Evolutionary conservation across 2,113 vertebrate genomes (phyloP).

Genomic region (Rynchops niger): DNA sequence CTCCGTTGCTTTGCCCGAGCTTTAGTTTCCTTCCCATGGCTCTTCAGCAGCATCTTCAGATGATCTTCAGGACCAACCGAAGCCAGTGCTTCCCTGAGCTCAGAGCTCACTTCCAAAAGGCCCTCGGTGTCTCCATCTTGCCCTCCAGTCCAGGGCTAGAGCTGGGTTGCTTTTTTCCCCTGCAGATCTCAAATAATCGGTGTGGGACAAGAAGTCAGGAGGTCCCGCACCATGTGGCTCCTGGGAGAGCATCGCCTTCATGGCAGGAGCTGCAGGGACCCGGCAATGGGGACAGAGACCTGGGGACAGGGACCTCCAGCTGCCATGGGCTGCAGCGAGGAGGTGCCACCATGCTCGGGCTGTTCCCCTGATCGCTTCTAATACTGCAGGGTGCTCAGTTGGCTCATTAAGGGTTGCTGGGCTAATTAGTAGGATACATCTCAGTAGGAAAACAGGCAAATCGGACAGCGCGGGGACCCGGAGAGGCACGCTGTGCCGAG

Average conservation of each 20-base stretch:
- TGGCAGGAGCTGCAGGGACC: background rate
- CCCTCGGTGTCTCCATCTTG: background rate
- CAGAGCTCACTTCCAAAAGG: background rate
- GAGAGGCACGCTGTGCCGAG: background rate
- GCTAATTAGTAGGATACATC: constrained; percentile 52
- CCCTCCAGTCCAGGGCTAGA: background rate
- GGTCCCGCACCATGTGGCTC: fast-evolving
- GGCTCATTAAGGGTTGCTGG: constrained; percentile 47
- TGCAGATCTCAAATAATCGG: background rate
- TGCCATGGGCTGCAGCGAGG: background rate
- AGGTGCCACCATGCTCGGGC: background rate
- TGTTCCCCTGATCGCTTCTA: background rate
- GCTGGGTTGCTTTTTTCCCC: background rate
- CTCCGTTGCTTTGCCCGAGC: fast-evolving
- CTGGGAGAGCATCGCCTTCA: fast-evolving
- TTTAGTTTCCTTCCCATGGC: background rate
- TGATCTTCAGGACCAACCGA: background rate
- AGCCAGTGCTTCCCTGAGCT: background rate
- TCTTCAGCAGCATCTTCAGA: background rate
- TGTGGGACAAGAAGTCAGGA: background rate
- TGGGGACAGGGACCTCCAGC: background rate
- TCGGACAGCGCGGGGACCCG: background rate
- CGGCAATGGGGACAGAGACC: background rate
- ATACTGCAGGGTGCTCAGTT: constrained; percentile 7
- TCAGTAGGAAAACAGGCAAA: constrained; percentile 21